phyloP scores from a whole-genome alignment of 1,140 invertebrate genomes.

The Apolygus lucorum region DNA sequence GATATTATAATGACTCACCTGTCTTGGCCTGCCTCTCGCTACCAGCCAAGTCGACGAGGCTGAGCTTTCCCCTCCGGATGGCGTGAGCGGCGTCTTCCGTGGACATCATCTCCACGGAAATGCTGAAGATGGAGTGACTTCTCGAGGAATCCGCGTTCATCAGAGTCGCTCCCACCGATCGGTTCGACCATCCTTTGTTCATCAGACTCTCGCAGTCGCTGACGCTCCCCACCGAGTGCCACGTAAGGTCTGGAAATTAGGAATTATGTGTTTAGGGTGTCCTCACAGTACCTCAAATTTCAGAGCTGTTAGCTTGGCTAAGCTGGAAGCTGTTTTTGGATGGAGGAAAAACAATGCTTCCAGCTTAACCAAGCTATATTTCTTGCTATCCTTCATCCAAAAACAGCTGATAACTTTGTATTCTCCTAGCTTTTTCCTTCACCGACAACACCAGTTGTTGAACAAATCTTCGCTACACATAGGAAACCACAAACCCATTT shows the following conservation, averaged over 20 bases:
- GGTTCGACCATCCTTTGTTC: constrained; percentile 62
- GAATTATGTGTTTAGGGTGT: too few relatives aligned
- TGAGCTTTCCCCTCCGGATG: constrained; percentile 70
- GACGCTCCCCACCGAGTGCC: constrained; percentile 67
- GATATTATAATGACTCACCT: constrained; percentile 39
- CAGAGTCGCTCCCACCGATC: constrained; percentile 65
- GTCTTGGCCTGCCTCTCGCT: constrained; percentile 81
- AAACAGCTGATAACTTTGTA: too few relatives aligned
- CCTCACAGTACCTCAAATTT: too few relatives aligned
- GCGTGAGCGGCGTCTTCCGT: constrained; percentile 43
- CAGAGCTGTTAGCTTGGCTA: too few relatives aligned
- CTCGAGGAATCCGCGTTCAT: constrained; percentile 84
- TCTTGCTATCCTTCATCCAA: too few relatives aligned
- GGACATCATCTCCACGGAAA: constrained; percentile 71
- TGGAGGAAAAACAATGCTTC: too few relatives aligned
- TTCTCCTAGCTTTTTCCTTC: too few relatives aligned
- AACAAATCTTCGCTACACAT: too few relatives aligned
- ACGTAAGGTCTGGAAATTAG: constrained; percentile 50
- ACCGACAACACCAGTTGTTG: too few relatives aligned
- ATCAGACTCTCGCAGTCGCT: constrained; percentile 63
- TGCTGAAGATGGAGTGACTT: constrained; percentile 85
- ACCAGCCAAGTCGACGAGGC: constrained; percentile 84
- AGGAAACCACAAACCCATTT: too few relatives aligned
- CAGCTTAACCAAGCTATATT: too few relatives aligned
- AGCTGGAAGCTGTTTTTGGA: too few relatives aligned